Evolutionary conservation across 2,888 invertebrate genomes (phyloP), one percentile per base, ranked within the genome.

Genomic region (Caenorhabditis sp.): DNA sequence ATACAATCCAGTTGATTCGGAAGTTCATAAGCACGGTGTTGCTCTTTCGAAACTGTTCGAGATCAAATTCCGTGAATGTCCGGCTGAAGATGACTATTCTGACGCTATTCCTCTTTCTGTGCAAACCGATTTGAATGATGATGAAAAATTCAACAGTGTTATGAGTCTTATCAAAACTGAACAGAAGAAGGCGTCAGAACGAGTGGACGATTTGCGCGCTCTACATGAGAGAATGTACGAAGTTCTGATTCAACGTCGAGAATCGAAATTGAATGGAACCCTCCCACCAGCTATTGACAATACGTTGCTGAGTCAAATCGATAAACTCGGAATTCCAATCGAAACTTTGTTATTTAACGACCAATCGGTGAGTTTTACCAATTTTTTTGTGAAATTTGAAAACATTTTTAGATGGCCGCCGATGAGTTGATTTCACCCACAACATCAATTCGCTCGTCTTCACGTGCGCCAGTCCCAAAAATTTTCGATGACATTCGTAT

Each of bases 1-100:
- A 6, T 88, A 86, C 77, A 88, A 88, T 64, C 83, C 83, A 0
- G 66, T 69, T n/a, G 77, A 70, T 10, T 81, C 84, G 36, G 60
- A 64, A 0, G 83, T 86, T 1, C 74, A 87, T 61, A 63, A 75
- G 27, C 59, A 69, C 23, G 87, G 84, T 43, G 71, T 81, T 26
- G 67, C 75, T 14, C 54, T 87, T 14, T 26, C 60, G 17, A 58
- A 54, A 19, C n/a, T 43, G 1, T 75, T 75, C 61, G 68, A 75
- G 26, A 63, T 65, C 1, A 67, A 62, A 27, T 55, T 51, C 19
- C 19, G 53, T 23, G 27, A 57, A n/a, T 43, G 26, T 17, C 63
- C 54, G 8, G 14, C 8, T 6, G 63, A 54, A 17, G 55, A 55
- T 17, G 53, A 37, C 12, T 23, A 43, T 19, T 19, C 19, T 5